phyloP scores from a whole-genome alignment of 35 echinoderm and acorn worm genomes.

The Chiridota heheva region DNA sequence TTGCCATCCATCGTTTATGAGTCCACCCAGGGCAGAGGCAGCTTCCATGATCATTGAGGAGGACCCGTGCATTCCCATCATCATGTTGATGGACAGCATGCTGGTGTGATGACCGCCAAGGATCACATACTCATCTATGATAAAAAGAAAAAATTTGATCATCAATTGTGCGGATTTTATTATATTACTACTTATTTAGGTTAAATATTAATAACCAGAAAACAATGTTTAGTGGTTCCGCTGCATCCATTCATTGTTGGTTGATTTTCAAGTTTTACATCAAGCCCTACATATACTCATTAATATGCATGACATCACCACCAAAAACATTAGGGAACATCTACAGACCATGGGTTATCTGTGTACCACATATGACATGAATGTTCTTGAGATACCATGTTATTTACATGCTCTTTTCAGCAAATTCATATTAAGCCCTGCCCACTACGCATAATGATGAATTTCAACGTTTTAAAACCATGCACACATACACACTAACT shows the following conservation, averaged over 20 bases:
- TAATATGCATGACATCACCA: no score
- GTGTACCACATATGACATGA: no score
- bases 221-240: not conserved
- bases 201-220: not conserved
- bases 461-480: no score
- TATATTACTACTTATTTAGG: no score
- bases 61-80: constrained; percentile 17
- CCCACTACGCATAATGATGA: no score
- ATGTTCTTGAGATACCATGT: no score
- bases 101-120: constrained; percentile 67
- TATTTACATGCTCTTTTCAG: not conserved
- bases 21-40: constrained; percentile 25
- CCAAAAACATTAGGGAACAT: no score
- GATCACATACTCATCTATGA: constrained; percentile 58
- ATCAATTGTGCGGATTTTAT: not conserved
- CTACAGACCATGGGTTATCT: no score
- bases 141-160: not conserved
- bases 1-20: constrained; percentile 43
- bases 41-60: constrained; percentile 55
- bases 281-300: no score
- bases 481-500: not conserved
- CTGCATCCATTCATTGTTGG: not conserved
- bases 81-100: constrained; percentile 37
- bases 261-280: no score
- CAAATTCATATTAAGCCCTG: no score